Evolutionary conservation across 2,113 vertebrate species (phyloP).

Genomic region (Gnathonemus echidnorhynchus): DNA sequence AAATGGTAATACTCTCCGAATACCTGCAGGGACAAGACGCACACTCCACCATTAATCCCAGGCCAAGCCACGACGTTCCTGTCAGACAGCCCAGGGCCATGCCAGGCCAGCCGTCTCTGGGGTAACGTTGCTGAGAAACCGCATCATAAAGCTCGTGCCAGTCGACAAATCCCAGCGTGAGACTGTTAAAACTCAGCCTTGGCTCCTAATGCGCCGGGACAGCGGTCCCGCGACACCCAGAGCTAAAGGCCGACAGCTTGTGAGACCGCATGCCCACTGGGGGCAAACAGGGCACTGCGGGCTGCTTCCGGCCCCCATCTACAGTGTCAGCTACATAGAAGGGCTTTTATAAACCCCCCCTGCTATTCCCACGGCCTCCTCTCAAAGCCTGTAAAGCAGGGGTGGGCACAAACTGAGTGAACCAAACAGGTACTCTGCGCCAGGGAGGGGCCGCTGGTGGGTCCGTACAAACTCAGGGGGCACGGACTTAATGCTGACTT

Average conservation of each 20-base stretch:
- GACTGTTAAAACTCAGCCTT: neutral
- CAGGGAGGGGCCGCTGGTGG: neutral
- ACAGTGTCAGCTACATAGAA: neutral
- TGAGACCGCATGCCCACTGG: neutral
- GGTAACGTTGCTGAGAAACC: neutral
- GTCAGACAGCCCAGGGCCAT: neutral
- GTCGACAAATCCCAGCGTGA: neutral
- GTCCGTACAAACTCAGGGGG: neutral
- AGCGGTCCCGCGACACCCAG: neutral
- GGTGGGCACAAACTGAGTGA: neutral
- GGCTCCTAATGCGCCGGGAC: neutral
- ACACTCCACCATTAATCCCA: neutral
- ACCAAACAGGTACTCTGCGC: no score
- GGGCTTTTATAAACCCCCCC: neutral
- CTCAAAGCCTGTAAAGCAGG: neutral
- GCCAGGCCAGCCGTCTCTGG: neutral
- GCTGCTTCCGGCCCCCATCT: neutral
- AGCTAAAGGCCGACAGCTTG: neutral
- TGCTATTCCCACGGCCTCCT: neutral
- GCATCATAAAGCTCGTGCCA: neutral
- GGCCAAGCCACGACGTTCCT: no score
- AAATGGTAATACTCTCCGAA: constrained; percentile 93
- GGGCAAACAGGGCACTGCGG: neutral
- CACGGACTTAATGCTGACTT: neutral
- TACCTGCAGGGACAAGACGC: constrained; percentile 63